These are phyloP conservation scores for Lepidurus packardi DNA, from an alignment of 1,140 invertebrate genomes.

Conservation along the genomic window DNA sequence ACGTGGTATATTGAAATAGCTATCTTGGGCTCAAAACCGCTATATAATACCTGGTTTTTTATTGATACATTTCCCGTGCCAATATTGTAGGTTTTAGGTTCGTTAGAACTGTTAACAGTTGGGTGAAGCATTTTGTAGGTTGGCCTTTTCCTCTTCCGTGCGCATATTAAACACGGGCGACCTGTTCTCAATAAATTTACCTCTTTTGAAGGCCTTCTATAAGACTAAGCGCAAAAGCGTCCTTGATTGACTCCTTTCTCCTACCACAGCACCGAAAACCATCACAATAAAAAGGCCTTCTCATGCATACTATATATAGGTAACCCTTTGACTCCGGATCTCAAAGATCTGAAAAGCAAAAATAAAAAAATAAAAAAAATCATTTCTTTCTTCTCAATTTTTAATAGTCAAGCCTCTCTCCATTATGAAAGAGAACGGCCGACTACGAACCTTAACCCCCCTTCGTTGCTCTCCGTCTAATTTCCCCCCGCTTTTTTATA, in stretches of 20 bases:
- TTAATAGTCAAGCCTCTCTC: not conserved
- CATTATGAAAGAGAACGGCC: not conserved
- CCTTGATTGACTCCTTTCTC: slow-evolving; percentile 21
- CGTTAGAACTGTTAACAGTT: not conserved
- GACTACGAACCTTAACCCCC: not conserved
- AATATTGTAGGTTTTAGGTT: not conserved
- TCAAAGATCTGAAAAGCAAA: not conserved
- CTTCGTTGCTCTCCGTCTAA: too few relatives aligned
- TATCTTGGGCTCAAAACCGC: not conserved
- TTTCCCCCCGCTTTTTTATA: not conserved
- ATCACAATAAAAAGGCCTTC: not conserved
- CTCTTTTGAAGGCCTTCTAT: not conserved
- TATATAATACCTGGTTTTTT: not conserved
- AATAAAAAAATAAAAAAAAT: not conserved
- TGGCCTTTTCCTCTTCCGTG: not conserved
- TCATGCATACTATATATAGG: slow-evolving; percentile 4
- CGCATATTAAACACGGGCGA: slow-evolving; percentile 10
- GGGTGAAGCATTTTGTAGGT: not conserved
- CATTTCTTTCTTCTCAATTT: not conserved
- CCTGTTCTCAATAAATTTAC: not conserved
- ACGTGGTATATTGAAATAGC: not conserved
- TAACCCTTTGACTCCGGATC: slow-evolving; percentile 7
- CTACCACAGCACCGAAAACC: not conserved
- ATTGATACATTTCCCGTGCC: not conserved
- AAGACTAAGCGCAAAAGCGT: not conserved